Percentiles rank a stretch among this genome's conserved stretches.
phyloP scores from a whole-genome alignment of 2,888 invertebrate genomes.

The Torymus aiolomorphi region DNA sequence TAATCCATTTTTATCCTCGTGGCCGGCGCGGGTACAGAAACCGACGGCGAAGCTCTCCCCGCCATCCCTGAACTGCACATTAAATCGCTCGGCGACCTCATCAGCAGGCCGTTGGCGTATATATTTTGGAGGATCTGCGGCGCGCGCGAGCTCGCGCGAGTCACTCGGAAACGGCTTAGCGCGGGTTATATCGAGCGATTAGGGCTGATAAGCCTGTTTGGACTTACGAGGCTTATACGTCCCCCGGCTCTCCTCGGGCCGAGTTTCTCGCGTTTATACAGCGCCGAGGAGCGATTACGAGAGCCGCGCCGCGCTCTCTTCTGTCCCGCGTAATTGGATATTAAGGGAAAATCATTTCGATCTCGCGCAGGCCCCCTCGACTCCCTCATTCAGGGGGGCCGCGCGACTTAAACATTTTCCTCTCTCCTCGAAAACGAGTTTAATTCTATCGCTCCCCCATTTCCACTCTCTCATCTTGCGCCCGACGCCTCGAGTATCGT shows the following conservation, averaged over 20 bases:
- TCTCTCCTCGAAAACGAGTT: constrained; percentile 28
- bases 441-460: constrained; percentile 33
- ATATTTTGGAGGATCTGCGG: constrained; percentile 39
- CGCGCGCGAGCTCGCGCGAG: not conserved
- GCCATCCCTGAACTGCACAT: not conserved
- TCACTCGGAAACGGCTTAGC: constrained; percentile 30
- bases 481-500: constrained; percentile 24
- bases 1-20: constrained; percentile 20
- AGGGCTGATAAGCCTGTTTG: constrained; percentile 39
- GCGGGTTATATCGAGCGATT: constrained; percentile 27
- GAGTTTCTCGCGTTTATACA: constrained; percentile 9
- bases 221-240: constrained; percentile 9
- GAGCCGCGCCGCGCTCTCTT: not conserved
- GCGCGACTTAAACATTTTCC: constrained; percentile 7
- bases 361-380: constrained; percentile 15
- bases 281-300: constrained; percentile 11
- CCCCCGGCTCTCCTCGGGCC: not conserved
- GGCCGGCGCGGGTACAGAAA: not conserved
- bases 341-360: constrained; percentile 38
- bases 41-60: no score
- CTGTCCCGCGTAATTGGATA: constrained; percentile 41
- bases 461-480: constrained; percentile 37
- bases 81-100: not conserved
- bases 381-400: not conserved
- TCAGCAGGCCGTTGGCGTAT: constrained; percentile 1